phyloP scores from a whole-genome alignment of 2,797 vertebrate genomes.

The Pristis pectinata region DNA sequence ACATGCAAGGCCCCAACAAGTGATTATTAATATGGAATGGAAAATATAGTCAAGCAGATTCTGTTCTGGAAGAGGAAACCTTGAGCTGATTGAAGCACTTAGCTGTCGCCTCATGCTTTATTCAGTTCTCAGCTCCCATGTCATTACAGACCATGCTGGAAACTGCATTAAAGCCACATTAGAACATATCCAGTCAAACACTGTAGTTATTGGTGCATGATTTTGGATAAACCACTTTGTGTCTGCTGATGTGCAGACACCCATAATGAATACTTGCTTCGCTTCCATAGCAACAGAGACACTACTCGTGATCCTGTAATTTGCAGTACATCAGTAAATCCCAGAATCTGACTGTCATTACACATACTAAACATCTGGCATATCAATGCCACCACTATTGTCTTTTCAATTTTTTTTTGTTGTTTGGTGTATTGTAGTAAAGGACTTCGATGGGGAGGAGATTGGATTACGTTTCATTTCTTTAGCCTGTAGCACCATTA shows the following conservation, averaged over 20 bases:
- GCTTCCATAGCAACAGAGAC: neutral
- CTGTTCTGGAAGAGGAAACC: constrained; percentile 25
- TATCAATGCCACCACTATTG: neutral
- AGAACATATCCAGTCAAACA: neutral
- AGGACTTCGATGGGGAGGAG: neutral
- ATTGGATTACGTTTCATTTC: neutral
- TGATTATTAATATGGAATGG: neutral
- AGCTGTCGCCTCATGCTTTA: constrained; percentile 3
- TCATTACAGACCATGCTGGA: neutral
- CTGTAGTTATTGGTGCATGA: constrained; percentile 10
- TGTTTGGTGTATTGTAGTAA: neutral
- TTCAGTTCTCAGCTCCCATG: neutral
- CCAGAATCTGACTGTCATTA: neutral
- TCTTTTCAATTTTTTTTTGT: neutral
- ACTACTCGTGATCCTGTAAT: neutral
- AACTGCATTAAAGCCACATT: neutral
- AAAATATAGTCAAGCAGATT: neutral
- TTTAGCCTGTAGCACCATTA: neutral
- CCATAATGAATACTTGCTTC: neutral
- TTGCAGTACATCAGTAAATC: neutral
- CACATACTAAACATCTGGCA: neutral
- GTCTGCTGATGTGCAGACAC: neutral
- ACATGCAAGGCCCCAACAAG: neutral
- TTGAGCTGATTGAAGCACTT: constrained; percentile 27
- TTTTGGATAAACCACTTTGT: neutral